Conservation (phyloP, 2,113 vertebrate species). For the Megaleporinus macrocephalus region DNA sequence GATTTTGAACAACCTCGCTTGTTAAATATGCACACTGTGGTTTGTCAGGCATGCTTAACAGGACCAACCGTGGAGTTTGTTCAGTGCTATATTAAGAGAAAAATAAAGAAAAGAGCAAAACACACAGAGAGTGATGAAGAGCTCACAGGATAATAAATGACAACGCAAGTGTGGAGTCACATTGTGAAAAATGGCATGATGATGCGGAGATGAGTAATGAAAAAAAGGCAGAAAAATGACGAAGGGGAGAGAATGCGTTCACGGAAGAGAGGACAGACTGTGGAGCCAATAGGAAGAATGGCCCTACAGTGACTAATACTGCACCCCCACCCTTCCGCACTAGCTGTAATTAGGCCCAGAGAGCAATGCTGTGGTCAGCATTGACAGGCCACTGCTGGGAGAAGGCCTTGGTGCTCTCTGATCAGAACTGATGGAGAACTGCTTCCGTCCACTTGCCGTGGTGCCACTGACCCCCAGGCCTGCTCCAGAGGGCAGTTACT, state of each 20-base stretch:
- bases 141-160: constrained; percentile 4
- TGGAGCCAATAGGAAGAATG: neutral
- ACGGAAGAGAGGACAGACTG: constrained; percentile 2
- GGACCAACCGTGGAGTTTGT: constrained; percentile 7
- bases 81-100: neutral
- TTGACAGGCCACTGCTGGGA: constrained; percentile 4
- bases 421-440: constrained; percentile 40
- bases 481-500: constrained; percentile 41
- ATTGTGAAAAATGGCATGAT: neutral
- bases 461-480: constrained; percentile 31
- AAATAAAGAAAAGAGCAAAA: neutral
- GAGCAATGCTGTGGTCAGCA: constrained; percentile 17
- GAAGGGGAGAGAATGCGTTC: constrained; percentile 10
- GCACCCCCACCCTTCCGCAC: neutral
- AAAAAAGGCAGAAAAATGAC: constrained; percentile 12
- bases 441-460: neutral
- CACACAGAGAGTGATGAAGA: neutral
- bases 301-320: neutral
- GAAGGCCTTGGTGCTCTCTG: neutral
- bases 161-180: neutral
- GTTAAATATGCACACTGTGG: constrained; percentile 15
- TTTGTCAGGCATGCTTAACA: constrained; percentile 22
- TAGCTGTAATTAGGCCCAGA: constrained; percentile 40
- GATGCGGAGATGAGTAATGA: neutral
- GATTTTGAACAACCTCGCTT: neutral